Evolutionary conservation across 1,140 invertebrate genomes (phyloP), one percentile per base, ranked within the genome.

Genomic region (Drosophila nigromelanica): DNA sequence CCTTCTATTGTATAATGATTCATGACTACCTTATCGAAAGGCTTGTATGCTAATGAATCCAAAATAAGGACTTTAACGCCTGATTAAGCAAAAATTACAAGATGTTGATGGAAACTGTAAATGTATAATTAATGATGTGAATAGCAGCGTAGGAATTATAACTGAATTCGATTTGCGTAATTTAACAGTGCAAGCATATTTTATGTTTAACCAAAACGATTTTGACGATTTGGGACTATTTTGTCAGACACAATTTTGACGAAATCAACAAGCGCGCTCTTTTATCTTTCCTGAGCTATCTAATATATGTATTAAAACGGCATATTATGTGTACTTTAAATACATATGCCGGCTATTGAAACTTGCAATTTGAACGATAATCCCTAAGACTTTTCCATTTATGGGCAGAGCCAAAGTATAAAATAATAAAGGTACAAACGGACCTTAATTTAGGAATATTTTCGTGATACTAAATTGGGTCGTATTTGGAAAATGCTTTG

Each of bases 361-460:
- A 67, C 71, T 48, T 50, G 33, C 76, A 87, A 76, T 82, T 78
- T 68, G 70, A 67, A 68, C 62, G 78, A 78, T 78, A 86, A 86
- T 86, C 78, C 71, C 37, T 51, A 35, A 63, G 73, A 74, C 67
- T 74, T 85, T 73, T 74, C 68, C 30, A 30, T 63, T 59, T 52
- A 37, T 45, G 33, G 70, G 73, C 58, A 67, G 58, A 27, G 24
- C 54, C 69, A 30, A 60, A 68, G 55, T 58, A 73, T 48, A 68
- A 55, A 48, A 42, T 42, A 69, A 62, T 69, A 73, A 78, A 76
- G 80, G 73, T 77, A 80, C 47, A 59, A 42, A 50, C 27, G 61
- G 47, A 56, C 75, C 80, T 87, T 67, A 78, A 78, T 78, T 78
- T 81, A 47, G 50, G 66, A 75, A 63, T 59, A 76, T 78, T 69